Base-by-base conservation (phyloP, 2,888 invertebrate genomes). In the Pinctada fucata region DNA sequence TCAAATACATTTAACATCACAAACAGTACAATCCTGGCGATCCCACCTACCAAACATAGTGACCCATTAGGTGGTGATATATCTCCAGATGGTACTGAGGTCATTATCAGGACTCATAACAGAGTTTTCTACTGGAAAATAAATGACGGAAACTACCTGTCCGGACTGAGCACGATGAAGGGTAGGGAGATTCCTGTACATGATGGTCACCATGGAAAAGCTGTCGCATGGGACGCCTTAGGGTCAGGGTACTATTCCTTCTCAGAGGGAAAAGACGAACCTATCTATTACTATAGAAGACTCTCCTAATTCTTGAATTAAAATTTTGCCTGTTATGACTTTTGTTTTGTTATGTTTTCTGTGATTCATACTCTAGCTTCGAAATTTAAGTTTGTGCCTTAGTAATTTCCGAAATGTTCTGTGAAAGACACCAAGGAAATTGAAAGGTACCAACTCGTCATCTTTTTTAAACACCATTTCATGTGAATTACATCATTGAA, bases 41-140 rank as follows among this genome's bases (percentile, higher is more conserved):
- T 78, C 16, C 78, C 69, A 2, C 52, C 52, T 8, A 48, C 78
- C 3, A 45, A 45, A 8, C 64, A 75, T 48, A 49, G 65, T 13
- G 75, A 78, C 45, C 78, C 78, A 2, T 63, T 69, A 6, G 78
- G 78, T 45, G 78, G 78, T 2, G 78, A 74, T n/a, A 52, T 78
- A 8, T 78, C 78, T 31, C 74, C 74, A 8, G 51, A 75, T 66
- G 78, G 78, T 3, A 47, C 31, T 1, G 74, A 78, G 52, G 52
- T 78, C 5, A n/a, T 78, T 4, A 5, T 78, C 0, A 64, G 70
- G 16, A 65, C 78, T 8, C 70, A 75, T 13, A 50, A 75, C 8
- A 66, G 64, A 52, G 16, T 78, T 47, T 78, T 50, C 48, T 66
- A 70, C 16, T 75, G 68, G 65, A 48, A 45, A 3, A 47, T 69